phyloP scores from a whole-genome alignment of 2,888 invertebrate genomes.

The Neoaliturus tenellus region DNA sequence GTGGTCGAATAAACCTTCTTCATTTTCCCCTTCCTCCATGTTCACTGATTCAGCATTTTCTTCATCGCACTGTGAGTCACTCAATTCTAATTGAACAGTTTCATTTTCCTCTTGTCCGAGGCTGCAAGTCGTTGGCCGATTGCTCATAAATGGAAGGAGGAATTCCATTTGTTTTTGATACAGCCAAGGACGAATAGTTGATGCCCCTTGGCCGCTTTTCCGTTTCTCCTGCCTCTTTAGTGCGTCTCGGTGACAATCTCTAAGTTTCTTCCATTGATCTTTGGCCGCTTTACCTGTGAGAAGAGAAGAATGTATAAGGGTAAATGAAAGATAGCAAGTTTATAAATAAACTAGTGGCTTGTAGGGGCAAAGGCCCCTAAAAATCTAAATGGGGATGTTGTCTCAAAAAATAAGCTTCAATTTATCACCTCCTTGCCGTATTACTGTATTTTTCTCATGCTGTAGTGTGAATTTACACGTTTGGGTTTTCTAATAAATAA shows the following conservation, averaged over 20 bases:
- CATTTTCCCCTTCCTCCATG: background rate
- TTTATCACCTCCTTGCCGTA: too few relatives aligned
- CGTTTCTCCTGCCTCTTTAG: conserved; percentile 62
- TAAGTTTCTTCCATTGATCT: conserved; percentile 63
- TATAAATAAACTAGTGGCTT: too few relatives aligned
- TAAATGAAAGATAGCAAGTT: too few relatives aligned
- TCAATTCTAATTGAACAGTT: too few relatives aligned
- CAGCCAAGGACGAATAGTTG: conserved; percentile 47
- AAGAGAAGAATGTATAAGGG: too few relatives aligned
- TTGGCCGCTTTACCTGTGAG: conserved; percentile 59
- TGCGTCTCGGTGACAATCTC: conserved; percentile 63
- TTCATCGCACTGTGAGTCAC: background rate
- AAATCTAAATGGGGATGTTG: too few relatives aligned
- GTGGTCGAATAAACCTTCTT: too few relatives aligned
- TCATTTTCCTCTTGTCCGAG: background rate
- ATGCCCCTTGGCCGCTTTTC: conserved; percentile 58
- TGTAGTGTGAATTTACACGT: too few relatives aligned
- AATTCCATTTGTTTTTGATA: conserved; percentile 60
- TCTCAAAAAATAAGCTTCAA: too few relatives aligned
- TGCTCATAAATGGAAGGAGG: conserved; percentile 55
- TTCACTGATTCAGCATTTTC: background rate
- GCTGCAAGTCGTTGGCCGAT: conserved; percentile 8
- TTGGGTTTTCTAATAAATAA: too few relatives aligned
- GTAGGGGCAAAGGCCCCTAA: too few relatives aligned
- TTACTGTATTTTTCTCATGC: too few relatives aligned